Conservation (phyloP, 2,888 invertebrate genomes). For the Drosophila meridiana region DNA sequence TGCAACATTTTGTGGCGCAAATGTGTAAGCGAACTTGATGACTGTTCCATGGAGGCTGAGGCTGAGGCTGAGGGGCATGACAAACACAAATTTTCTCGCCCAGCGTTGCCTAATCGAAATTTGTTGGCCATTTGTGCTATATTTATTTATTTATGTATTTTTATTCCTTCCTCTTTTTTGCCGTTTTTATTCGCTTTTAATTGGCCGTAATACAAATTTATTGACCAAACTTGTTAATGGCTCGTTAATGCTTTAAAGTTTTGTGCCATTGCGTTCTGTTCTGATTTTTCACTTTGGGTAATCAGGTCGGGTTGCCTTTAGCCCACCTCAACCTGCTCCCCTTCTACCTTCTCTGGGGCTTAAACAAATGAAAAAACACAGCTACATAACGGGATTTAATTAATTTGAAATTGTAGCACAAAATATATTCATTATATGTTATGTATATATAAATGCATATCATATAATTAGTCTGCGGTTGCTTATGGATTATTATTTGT, state of each 20-base stretch:
- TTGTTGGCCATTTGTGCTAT: slow-evolving; percentile 74
- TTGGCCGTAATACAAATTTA: slow-evolving; percentile 80
- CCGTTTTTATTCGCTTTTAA: slow-evolving; percentile 74
- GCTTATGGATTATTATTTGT: slow-evolving; percentile 33
- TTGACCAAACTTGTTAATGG: slow-evolving; percentile 77
- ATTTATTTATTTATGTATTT: slow-evolving; percentile 55
- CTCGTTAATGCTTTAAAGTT: slow-evolving; percentile 75
- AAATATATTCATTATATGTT: slow-evolving; percentile 9
- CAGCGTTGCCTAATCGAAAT: slow-evolving; percentile 75
- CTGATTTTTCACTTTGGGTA: slow-evolving; percentile 41
- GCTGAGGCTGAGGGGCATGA: slow-evolving; percentile 43
- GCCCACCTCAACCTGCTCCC: not conserved
- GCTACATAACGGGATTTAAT: slow-evolving; percentile 19
- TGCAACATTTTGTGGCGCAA: slow-evolving; percentile 79
- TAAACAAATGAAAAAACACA: slow-evolving; percentile 27
- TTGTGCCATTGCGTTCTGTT: slow-evolving; percentile 11
- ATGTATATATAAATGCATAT: slow-evolving; percentile 14
- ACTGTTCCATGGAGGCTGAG: slow-evolving; percentile 39
- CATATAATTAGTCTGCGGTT: slow-evolving; percentile 40
- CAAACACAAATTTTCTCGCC: slow-evolving; percentile 71
- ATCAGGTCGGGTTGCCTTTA: not conserved
- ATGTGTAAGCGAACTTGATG: slow-evolving; percentile 79
- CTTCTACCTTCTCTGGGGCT: not conserved
- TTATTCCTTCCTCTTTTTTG: slow-evolving; percentile 32
- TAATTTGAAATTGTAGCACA: slow-evolving; percentile 42